A percentile compares a stretch with the other conserved stretches of the same genome.
phyloP scores from a whole-genome alignment of 1,140 invertebrate species.

The Trinorchestia longiramus region DNA sequence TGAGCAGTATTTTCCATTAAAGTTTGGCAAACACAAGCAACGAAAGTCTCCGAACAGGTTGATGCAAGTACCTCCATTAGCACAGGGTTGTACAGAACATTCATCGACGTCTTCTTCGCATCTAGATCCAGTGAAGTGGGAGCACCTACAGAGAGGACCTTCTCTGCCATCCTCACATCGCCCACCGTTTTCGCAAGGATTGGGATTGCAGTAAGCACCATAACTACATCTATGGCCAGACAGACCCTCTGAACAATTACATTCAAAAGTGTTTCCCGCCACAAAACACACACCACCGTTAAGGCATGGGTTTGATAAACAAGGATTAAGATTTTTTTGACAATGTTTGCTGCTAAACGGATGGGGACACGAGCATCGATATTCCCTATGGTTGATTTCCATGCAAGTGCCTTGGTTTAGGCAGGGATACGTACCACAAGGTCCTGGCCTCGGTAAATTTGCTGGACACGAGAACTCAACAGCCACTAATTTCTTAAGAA shows the following conservation, averaged over 20 bases:
- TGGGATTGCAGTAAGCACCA: constrained; percentile 71
- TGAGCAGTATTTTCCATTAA: constrained; percentile 82
- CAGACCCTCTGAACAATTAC: constrained; percentile 70
- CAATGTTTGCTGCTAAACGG: constrained; percentile 84
- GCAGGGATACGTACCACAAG: constrained; percentile 89
- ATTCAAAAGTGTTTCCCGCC: constrained; percentile 68
- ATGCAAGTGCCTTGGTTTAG: constrained; percentile 87
- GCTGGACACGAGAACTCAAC: constrained; percentile 82
- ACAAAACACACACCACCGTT: constrained; percentile 75
- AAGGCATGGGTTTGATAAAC: constrained; percentile 88
- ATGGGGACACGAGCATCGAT: constrained; percentile 82
- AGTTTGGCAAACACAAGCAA: constrained; percentile 79
- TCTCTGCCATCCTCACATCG: constrained; percentile 71
- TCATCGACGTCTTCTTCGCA: constrained; percentile 70
- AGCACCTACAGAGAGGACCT: constrained; percentile 69
- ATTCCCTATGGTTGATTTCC: constrained; percentile 73
- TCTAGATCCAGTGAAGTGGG: constrained; percentile 69
- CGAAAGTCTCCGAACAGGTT: constrained; percentile 86
- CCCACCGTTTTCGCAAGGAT: constrained; percentile 73
- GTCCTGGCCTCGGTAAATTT: constrained; percentile 77
- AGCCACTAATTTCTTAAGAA: constrained; percentile 76
- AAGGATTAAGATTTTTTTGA: constrained; percentile 90
- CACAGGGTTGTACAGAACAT: constrained; percentile 67
- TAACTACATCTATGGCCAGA: constrained; percentile 72
- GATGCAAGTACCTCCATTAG: constrained; percentile 83